Percentiles rank a stretch among this genome's conserved stretches.
phyloP scores from a whole-genome alignment of 2,888 invertebrate genomes.

The Drosophila borealis region DNA sequence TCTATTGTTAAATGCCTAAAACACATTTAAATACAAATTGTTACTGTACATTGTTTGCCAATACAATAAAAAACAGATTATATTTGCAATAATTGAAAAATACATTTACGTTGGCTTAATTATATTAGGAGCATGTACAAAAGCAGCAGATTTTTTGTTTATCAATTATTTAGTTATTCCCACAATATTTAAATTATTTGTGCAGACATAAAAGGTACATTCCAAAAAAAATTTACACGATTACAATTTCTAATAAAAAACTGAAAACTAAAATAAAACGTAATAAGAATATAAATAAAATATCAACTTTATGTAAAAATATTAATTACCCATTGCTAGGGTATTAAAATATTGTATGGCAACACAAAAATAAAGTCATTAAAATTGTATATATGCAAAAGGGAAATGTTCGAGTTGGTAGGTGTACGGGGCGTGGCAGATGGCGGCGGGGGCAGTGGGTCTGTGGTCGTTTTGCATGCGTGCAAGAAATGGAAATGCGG shows the following conservation, averaged over 20 bases:
- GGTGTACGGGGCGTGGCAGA: slow-evolving; percentile 7
- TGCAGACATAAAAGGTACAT: not conserved
- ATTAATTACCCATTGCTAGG: slow-evolving; percentile 33
- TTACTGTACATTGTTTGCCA: not conserved
- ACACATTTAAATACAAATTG: slow-evolving; percentile 29
- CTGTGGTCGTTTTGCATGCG: slow-evolving; percentile 70
- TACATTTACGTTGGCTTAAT: slow-evolving; percentile 19
- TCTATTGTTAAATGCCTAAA: slow-evolving; percentile 17
- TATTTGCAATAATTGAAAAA: slow-evolving; percentile 30
- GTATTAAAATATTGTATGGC: slow-evolving; percentile 59
- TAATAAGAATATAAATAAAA: not conserved
- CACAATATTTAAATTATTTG: slow-evolving; percentile 1
- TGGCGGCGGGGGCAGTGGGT: slow-evolving; percentile 42
- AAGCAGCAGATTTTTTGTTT: slow-evolving; percentile 7
- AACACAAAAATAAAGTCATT: slow-evolving; percentile 77
- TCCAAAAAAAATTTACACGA: slow-evolving; percentile 5
- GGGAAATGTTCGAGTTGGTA: slow-evolving; percentile 25
- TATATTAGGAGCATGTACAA: slow-evolving; percentile 4
- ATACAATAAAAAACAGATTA: not conserved
- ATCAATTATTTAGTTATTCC: slow-evolving; percentile 7
- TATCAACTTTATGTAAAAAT: slow-evolving; percentile 10
- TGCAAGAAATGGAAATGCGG: slow-evolving; percentile 82
- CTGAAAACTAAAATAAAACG: not conserved
- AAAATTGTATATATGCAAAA: slow-evolving; percentile 59
- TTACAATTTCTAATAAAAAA: slow-evolving; percentile 1